Percentiles rank a stretch among this genome's conserved stretches.
phyloP scores from a whole-genome alignment of 2,888 invertebrate species.

The Pterobdella sp. region DNA sequence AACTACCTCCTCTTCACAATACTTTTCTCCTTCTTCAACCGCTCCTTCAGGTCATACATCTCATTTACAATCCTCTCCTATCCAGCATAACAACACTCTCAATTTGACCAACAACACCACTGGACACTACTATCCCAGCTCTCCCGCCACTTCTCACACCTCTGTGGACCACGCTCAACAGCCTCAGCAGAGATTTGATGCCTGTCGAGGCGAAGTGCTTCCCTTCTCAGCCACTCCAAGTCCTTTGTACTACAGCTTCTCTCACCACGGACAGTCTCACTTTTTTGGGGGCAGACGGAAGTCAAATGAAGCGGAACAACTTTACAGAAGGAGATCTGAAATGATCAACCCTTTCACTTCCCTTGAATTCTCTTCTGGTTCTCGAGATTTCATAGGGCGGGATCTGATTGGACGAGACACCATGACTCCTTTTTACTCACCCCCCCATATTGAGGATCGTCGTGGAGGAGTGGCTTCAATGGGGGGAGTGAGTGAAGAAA shows the following conservation, averaged over 20 bases:
- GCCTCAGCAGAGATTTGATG: constrained; percentile 24
- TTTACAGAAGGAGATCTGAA: constrained; percentile 25
- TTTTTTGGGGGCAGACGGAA: constrained; percentile 25
- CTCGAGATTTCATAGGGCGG: constrained; percentile 23
- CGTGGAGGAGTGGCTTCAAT: background rate
- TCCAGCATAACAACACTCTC: background rate
- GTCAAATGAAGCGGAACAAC: constrained; percentile 23
- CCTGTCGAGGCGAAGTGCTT: constrained; percentile 22
- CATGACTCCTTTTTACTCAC: constrained; percentile 28
- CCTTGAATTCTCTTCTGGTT: constrained; percentile 21
- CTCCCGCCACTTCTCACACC: constrained; percentile 13
- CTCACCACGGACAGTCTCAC: constrained; percentile 20
- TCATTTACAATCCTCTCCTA: background rate
- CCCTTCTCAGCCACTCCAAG: constrained; percentile 27
- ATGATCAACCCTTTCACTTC: constrained; percentile 27
- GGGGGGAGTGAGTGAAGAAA: constrained; percentile 19
- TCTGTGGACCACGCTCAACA: constrained; percentile 5
- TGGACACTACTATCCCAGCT: background rate
- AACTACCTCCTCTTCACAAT: background rate
- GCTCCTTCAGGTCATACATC: background rate
- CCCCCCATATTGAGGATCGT: constrained; percentile 19
- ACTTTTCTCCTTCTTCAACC: constrained; percentile 23
- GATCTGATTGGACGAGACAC: constrained; percentile 23
- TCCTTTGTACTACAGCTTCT: constrained; percentile 27
- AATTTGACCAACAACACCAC: background rate